Conservation (phyloP, 2,113 vertebrate genomes). For the Engystomops pustulosus region DNA sequence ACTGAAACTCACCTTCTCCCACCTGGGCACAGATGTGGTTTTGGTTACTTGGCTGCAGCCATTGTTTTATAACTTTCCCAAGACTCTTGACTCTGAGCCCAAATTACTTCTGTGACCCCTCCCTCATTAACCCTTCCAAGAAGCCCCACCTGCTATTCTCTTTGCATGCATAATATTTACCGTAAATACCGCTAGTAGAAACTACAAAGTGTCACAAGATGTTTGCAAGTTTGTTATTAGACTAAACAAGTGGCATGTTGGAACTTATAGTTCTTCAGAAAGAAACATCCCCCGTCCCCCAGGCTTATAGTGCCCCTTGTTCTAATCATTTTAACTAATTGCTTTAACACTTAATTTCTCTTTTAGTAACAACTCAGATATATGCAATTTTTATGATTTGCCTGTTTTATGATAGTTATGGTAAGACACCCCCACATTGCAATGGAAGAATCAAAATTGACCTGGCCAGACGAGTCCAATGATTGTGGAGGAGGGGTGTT, state of each 20-base stretch:
- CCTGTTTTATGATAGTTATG: not conserved
- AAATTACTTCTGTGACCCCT: not conserved
- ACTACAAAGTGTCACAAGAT: not conserved
- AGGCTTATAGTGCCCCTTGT: not conserved
- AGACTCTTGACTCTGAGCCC: not conserved
- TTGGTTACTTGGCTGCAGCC: constrained; percentile 3
- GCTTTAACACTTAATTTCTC: no score
- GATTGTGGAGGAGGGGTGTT: not conserved
- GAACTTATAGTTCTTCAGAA: not conserved
- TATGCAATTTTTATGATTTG: no score
- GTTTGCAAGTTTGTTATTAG: not conserved
- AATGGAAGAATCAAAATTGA: not conserved
- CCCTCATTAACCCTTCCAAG: constrained; percentile 10
- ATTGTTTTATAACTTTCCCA: not conserved
- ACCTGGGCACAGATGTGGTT: not conserved
- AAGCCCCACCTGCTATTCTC: not conserved
- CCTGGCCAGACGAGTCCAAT: not conserved
- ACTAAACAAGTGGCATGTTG: not conserved
- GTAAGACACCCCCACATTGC: not conserved
- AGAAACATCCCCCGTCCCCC: no score
- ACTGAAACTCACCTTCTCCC: not conserved
- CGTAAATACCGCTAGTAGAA: no score
- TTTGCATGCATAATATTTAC: not conserved
- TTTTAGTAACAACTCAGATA: no score
- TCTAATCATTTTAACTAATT: no score